Base-by-base conservation (phyloP, 1,140 invertebrate genomes). In the Anagrus nilaparvatae region DNA sequence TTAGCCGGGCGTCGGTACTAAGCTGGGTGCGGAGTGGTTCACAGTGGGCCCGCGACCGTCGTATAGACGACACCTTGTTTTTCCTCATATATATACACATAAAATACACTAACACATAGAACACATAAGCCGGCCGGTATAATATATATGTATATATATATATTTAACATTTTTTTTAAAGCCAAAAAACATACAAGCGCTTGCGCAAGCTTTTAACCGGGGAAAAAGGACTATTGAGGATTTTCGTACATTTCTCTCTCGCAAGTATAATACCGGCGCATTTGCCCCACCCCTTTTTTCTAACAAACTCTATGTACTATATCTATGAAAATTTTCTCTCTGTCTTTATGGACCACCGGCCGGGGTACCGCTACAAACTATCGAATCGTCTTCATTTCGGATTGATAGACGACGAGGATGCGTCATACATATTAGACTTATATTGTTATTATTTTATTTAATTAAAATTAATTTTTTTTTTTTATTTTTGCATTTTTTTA, bases 41-140 rank as follows among this genome's bases (percentile, higher is more conserved):
- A 61, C 63, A 68, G 65, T 68, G 61, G 60, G 63, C 59, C 60
- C 61, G 63, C 63, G 60, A 67, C 63, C 64, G 61, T 60, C 63
- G 66, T 60, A 64, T 59, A 59, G 63, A 60, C 63, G 63, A 63
- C 63, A 68, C 56, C 41, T 40, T 41, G 52, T 14, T 14, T 16
- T 5, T 17, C 14, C 20, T 21, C 33, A 35, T 14, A 14, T 21
- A 35, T 20, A 19, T 21, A 35, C 5, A 14, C 3, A 13, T 13
- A 28, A 28, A 13, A 8, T 10, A 28, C 10, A 28, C 10, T n/a
- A 13, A 28, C 10, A 28, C 10, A 28, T 10, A 28, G 27, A 31
- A 17, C 30, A 17, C 30, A 31, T 8, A 23, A 18, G 7, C 0
- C 24, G 4, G 3, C 16, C n/a, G n/a, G n/a, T n/a, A n/a, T n/a